These are phyloP conservation scores for Drosophila kepulauana DNA, from an alignment of 1,140 invertebrate species.

Conservation along the genomic window DNA sequence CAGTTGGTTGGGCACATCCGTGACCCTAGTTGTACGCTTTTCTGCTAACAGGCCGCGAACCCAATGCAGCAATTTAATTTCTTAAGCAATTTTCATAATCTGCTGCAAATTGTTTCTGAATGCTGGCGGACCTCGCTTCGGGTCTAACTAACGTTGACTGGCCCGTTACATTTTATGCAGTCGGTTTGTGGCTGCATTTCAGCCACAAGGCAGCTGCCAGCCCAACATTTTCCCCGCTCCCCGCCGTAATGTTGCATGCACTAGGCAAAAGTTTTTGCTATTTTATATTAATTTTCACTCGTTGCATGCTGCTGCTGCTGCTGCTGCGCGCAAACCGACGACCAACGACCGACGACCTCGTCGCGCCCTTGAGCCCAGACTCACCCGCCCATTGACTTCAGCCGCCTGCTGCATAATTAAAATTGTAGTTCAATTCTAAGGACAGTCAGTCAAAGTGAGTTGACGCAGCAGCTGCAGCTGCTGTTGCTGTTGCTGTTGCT, in stretches of 20 bases:
- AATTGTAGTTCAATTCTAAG: slow-evolving; percentile 71
- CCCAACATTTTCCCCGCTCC: not conserved
- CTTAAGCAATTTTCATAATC: slow-evolving; percentile 85
- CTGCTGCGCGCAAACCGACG: slow-evolving; percentile 27
- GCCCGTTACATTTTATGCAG: slow-evolving; percentile 80
- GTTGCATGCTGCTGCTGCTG: slow-evolving; percentile 24
- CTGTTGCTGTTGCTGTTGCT: too few relatives aligned
- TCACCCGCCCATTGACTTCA: slow-evolving; percentile 34
- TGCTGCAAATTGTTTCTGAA: slow-evolving; percentile 84
- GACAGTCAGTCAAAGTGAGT: slow-evolving; percentile 18
- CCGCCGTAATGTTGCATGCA: slow-evolving; percentile 52
- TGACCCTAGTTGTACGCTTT: slow-evolving; percentile 4
- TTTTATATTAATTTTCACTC: slow-evolving; percentile 78
- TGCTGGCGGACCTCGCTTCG: slow-evolving; percentile 53
- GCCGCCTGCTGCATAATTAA: slow-evolving; percentile 72
- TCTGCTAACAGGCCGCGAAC: slow-evolving; percentile 25
- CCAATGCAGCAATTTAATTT: slow-evolving; percentile 83
- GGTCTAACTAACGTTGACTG: slow-evolving; percentile 32
- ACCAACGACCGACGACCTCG: slow-evolving; percentile 36
- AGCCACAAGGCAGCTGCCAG: slow-evolving; percentile 53
- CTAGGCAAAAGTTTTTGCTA: slow-evolving; percentile 68
- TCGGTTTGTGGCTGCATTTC: slow-evolving; percentile 63
- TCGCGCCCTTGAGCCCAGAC: slow-evolving; percentile 56
- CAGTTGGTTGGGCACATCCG: slow-evolving; percentile 1
- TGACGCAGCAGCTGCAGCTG: slow-evolving; percentile 12